Percentiles rank a stretch among this genome's conserved stretches.
Evolutionary conservation across 2,797 vertebrate species (phyloP).

Genomic region (Tamandua tetradactyla): DNA sequence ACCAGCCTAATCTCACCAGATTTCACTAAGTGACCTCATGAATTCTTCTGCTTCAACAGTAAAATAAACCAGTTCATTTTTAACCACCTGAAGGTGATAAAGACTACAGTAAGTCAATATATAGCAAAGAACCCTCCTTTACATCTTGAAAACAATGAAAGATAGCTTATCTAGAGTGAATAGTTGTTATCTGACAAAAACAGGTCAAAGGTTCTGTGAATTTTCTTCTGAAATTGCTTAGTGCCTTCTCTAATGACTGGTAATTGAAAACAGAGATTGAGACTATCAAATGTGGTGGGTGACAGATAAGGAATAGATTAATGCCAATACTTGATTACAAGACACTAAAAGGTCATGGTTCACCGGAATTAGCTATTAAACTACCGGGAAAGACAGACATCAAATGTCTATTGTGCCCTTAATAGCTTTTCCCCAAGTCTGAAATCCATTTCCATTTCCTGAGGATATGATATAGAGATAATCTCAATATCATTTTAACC

Average conservation of each 20-base stretch:
- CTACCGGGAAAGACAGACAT: constrained; percentile 84
- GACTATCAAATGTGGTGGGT: constrained; percentile 86
- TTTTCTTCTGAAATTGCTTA: constrained; percentile 89
- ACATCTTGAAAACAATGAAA: constrained; percentile 84
- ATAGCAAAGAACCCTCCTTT: constrained; percentile 81
- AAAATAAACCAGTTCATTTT: constrained; percentile 83
- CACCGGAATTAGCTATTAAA: constrained; percentile 81
- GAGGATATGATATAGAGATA: constrained; percentile 15
- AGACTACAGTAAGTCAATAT: constrained; percentile 82
- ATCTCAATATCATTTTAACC: not conserved
- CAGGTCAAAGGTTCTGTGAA: constrained; percentile 91
- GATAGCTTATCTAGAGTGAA: constrained; percentile 91
- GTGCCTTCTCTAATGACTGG: constrained; percentile 89
- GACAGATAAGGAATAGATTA: constrained; percentile 88
- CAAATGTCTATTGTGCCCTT: constrained; percentile 74
- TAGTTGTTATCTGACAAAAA: constrained; percentile 93
- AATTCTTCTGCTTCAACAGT: constrained; percentile 78
- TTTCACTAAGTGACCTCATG: constrained; percentile 81
- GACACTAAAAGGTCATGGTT: constrained; percentile 84
- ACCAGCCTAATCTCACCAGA: constrained; percentile 80
- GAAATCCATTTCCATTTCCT: constrained; percentile 53
- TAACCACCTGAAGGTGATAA: constrained; percentile 82
- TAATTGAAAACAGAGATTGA: constrained; percentile 92
- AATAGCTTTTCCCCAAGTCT: constrained; percentile 53
- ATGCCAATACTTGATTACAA: constrained; percentile 84